A percentile compares a stretch with the other conserved stretches of the same genome.
phyloP scores from a whole-genome alignment of 2,888 invertebrate genomes.

The Drosophila paranaensis region DNA sequence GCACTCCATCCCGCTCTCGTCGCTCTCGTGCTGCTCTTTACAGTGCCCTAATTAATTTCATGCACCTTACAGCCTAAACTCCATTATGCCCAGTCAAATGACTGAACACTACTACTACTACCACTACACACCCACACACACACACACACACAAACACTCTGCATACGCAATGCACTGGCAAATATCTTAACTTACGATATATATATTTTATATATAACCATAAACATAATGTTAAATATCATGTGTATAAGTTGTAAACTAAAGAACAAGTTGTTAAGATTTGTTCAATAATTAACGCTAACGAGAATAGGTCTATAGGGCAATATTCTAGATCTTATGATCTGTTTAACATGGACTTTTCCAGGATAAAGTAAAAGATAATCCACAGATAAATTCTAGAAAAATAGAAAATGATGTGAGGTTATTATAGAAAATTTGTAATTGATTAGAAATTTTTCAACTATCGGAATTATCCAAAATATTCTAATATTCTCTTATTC shows the following conservation, averaged over 20 bases:
- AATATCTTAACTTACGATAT: constrained; percentile 41
- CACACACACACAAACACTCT: constrained; percentile 42
- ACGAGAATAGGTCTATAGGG: not conserved
- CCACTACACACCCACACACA: constrained; percentile 14
- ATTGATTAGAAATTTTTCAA: too few species aligned
- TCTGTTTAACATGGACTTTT: constrained; percentile 5
- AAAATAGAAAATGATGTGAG: too few species aligned
- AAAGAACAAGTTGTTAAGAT: constrained; percentile 28
- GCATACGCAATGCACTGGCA: constrained; percentile 77
- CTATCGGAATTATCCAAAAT: too few species aligned
- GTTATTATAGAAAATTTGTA: too few species aligned
- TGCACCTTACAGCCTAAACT: too few species aligned
- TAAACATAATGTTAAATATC: constrained; percentile 17
- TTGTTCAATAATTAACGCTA: constrained; percentile 24
- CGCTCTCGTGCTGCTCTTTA: too few species aligned
- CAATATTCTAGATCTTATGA: not conserved
- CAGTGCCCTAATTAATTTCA: too few species aligned
- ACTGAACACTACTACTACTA: constrained; percentile 18
- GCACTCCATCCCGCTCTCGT: too few species aligned
- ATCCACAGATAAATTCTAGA: not conserved
- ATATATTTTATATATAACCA: constrained; percentile 26
- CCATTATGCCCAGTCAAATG: too few species aligned
- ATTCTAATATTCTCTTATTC: too few species aligned
- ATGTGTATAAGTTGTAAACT: constrained; percentile 35
- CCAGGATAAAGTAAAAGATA: not conserved